Conservation (phyloP, 1,140 invertebrate species). For the Drosophila watanabei region DNA sequence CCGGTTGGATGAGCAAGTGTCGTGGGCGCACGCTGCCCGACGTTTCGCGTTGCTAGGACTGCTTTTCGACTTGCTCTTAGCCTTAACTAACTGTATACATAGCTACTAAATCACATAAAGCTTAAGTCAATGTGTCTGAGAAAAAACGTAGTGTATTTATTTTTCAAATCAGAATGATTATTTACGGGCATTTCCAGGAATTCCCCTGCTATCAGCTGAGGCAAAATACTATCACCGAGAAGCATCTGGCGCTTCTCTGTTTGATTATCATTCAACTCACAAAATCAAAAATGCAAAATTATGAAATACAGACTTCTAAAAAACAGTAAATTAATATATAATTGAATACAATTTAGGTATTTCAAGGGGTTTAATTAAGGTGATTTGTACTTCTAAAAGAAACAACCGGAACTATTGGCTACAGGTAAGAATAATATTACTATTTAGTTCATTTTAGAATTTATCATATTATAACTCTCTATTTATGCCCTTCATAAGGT, state of each 20-base stretch:
- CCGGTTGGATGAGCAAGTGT: slow-evolving; percentile 86
- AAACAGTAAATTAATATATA: not conserved
- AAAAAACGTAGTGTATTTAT: slow-evolving; percentile 12
- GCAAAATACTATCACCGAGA: not conserved
- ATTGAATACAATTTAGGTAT: not conserved
- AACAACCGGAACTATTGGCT: not conserved
- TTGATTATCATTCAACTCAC: not conserved
- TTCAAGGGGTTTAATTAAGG: not conserved
- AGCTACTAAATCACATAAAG: slow-evolving; percentile 45
- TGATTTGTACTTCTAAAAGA: not conserved
- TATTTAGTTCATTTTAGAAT: no score
- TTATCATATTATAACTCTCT: not conserved
- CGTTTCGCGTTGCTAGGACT: slow-evolving; percentile 75
- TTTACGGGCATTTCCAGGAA: slow-evolving; percentile 15
- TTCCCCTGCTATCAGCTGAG: not conserved
- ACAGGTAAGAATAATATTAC: not conserved
- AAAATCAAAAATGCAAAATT: not conserved
- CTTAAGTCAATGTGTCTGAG: slow-evolving; percentile 25
- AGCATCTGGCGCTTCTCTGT: not conserved
- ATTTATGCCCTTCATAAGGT: not conserved
- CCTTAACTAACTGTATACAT: slow-evolving; percentile 48
- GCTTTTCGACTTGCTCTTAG: slow-evolving; percentile 28
- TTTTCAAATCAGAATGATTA: not conserved
- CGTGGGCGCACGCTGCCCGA: slow-evolving; percentile 83
- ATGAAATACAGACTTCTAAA: not conserved